Base-by-base conservation (phyloP, 2,888 invertebrate species). In the Epinotia nisella region DNA sequence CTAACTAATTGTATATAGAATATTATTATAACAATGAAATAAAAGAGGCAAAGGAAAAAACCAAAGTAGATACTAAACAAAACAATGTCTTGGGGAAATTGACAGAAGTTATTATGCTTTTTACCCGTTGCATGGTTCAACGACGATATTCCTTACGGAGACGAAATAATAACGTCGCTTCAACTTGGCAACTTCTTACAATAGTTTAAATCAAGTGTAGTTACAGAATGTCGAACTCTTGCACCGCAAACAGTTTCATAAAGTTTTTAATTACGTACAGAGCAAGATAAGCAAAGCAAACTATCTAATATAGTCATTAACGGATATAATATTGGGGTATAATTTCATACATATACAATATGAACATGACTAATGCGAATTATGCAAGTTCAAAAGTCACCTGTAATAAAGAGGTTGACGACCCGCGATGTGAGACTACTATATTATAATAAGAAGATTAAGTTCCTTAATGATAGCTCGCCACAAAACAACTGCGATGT, bases 231-330 rank as follows among this genome's bases (percentile, higher is more conserved):
- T 67, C 55, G 55, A 71, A 70, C 56, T 70, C 29, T 45, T 17
- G 69, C 19, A 45, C 71, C 59, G 59, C 65, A 64, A 70, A 51
- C 51, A 56, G 60, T 61, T 72, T 67, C 61, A 67, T 67, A 56
- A 65, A 61, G 60, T 60, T 61, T 60, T 67, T 71, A 60, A 71
- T 71, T 71, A 45, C 45, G 3, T 45, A 66, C 41, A 19, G 19
- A 29, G 51, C n/a, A 56, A 72, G 66, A 71, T 71, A 71, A 60
- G 60, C 56, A 35, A 71, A 60, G 60, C 56, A 35, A 56, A 56
- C 19, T 21, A 21, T 35, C 10, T 55, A 53, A 39, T 39, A 41
- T 55, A 49, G 11, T 21, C 17, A 67, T 49, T 67, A 67, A 24
- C 53, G 9, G 13, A 41, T 51, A 51, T 21, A 53, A 7, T 19